phyloP scores from a whole-genome alignment of 2,888 invertebrate genomes.

The Nomada ferruginata region DNA sequence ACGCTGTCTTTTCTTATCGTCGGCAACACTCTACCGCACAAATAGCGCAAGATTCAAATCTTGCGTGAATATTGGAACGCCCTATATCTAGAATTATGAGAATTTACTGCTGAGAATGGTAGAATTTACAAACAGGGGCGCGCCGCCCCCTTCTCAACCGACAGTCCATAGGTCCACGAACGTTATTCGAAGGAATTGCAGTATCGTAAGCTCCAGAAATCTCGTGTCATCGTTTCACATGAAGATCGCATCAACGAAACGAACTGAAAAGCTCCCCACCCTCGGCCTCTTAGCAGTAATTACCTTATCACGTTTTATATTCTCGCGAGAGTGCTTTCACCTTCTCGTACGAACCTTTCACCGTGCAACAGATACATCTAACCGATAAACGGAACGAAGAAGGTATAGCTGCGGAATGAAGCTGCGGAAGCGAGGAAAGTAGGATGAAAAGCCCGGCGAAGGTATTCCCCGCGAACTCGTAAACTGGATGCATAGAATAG shows the following conservation, averaged over 20 bases:
- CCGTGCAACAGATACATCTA: conserved; percentile 23
- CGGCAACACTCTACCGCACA: too few species aligned
- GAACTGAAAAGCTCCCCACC: neutral
- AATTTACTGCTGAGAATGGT: too few species aligned
- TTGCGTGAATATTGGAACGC: too few species aligned
- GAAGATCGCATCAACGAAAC: neutral
- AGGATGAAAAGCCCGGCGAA: conserved; percentile 5
- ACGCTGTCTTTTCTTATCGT: too few species aligned
- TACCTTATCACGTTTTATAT: conserved; percentile 18
- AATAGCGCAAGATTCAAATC: too few species aligned
- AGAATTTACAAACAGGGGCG: too few species aligned
- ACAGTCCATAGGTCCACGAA: neutral
- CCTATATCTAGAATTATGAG: too few species aligned
- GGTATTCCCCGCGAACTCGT: conserved; percentile 34
- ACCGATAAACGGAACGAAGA: conserved; percentile 11
- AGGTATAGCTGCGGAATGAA: neutral
- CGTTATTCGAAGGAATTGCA: conserved; percentile 12
- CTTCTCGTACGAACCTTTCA: neutral
- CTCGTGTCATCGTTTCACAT: neutral
- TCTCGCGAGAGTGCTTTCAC: neutral
- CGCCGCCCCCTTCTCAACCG: neutral
- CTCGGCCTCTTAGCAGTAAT: conserved; percentile 4
- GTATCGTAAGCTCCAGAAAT: neutral
- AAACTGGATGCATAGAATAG: conserved; percentile 33
- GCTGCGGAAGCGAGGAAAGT: neutral